These are phyloP conservation scores for Oryzias sinensis DNA, from an alignment of 2,797 vertebrate species.

Conservation along the genomic window DNA sequence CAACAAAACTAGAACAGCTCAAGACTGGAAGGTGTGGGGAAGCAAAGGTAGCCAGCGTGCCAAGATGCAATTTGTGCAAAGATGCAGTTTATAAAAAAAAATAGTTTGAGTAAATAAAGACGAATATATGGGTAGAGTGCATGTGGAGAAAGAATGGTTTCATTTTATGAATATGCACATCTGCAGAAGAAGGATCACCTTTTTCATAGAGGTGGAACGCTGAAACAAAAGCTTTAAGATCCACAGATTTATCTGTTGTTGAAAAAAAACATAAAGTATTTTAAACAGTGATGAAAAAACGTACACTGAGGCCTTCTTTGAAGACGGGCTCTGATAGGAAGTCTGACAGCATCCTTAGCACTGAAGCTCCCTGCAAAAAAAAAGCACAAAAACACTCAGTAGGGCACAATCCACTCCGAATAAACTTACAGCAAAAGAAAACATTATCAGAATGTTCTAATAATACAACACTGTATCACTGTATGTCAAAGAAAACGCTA, in stretches of 20 bases:
- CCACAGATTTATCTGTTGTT: neutral
- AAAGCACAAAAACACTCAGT: neutral
- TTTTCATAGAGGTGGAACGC: too few species aligned
- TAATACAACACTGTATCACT: neutral
- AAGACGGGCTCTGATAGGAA: constrained; percentile 85
- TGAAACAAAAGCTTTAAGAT: neutral
- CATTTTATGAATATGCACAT: too few species aligned
- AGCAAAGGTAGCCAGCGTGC: too few species aligned
- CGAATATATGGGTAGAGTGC: too few species aligned
- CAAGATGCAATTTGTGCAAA: too few species aligned
- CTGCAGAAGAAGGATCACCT: too few species aligned
- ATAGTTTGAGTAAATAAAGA: too few species aligned
- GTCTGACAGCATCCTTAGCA: constrained; percentile 89
- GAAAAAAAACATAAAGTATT: neutral
- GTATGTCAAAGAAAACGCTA: too few species aligned
- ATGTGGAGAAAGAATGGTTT: too few species aligned
- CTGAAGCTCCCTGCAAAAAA: constrained; percentile 67
- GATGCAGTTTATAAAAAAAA: too few species aligned
- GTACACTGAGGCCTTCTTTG: constrained; percentile 81
- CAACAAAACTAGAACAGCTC: too few species aligned
- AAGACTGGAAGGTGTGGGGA: too few species aligned
- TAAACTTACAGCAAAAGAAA: neutral
- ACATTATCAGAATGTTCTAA: neutral
- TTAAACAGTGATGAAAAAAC: constrained; percentile 20
- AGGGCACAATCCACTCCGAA: neutral